Conservation (phyloP, 2,888 invertebrate species). For the Uloborus plumipes region DNA sequence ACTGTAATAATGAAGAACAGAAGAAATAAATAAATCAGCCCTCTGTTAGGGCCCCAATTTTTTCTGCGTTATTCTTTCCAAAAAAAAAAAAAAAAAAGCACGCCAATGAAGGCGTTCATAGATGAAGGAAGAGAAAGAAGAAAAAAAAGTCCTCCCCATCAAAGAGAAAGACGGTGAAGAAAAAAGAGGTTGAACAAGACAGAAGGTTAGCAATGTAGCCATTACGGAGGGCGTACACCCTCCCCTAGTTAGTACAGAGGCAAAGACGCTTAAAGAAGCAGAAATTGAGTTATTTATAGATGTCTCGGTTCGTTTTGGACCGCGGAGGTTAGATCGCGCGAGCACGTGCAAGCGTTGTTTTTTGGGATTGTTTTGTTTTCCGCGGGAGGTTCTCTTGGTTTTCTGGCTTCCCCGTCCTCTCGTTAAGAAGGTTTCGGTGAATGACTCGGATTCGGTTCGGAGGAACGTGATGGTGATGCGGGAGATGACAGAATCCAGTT, state of each 20-base stretch:
- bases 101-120: too few species aligned
- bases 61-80: too few species aligned
- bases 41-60: too few species aligned
- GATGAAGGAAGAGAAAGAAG: not conserved
- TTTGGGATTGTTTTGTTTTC: conserved; percentile 15
- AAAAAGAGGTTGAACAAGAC: conserved; percentile 11
- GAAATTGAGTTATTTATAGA: conserved; percentile 63
- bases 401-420: conserved; percentile 14
- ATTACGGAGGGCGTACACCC: conserved; percentile 41
- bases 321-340: conserved; percentile 16
- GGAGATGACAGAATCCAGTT: not conserved
- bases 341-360: conserved; percentile 39
- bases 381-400: conserved; percentile 26
- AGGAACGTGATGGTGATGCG: conserved; percentile 25
- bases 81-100: too few species aligned
- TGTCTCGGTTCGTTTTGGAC: conserved; percentile 45
- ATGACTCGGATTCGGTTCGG: conserved; percentile 27
- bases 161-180: conserved; percentile 1
- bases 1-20: not conserved
- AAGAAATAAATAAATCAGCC: too few species aligned
- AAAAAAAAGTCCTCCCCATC: conserved; percentile 1
- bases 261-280: conserved; percentile 25
- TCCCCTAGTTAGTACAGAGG: conserved; percentile 33
- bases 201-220: conserved; percentile 18
- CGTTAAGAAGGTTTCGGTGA: conserved; percentile 30